A percentile compares a stretch with the other conserved stretches of the same genome.
Evolutionary conservation across 2,113 vertebrate species (phyloP).

Genomic region (Craseonycteris thonglongyai): DNA sequence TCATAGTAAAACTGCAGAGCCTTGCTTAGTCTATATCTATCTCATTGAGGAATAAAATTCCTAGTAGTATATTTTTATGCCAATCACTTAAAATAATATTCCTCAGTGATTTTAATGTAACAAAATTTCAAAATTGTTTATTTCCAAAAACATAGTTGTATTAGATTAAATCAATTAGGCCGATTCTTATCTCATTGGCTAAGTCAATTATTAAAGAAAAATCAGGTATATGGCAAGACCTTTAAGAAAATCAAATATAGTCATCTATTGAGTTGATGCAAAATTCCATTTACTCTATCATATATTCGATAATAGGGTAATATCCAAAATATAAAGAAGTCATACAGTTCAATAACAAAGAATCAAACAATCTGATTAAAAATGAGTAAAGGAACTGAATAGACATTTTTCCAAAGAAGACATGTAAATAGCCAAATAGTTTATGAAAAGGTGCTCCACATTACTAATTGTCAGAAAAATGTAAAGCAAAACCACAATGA

Average conservation of each 20-base stretch:
- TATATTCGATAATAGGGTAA: neutral
- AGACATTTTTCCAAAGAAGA: neutral
- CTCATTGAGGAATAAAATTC: neutral
- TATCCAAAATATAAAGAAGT: neutral
- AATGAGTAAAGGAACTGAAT: neutral
- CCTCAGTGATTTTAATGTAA: neutral
- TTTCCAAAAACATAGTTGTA: neutral
- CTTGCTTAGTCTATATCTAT: neutral
- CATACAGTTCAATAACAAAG: neutral
- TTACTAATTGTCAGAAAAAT: neutral
- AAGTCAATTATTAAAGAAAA: neutral
- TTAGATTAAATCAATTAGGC: neutral
- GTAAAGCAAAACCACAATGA: neutral
- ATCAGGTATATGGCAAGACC: neutral
- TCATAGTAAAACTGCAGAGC: neutral
- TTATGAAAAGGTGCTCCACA: neutral
- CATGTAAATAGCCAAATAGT: neutral
- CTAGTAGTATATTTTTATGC: neutral
- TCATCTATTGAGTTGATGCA: neutral
- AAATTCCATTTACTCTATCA: neutral
- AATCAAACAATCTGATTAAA: neutral
- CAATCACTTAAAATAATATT: conserved; percentile 3
- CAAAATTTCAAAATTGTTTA: neutral
- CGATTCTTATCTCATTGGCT: neutral
- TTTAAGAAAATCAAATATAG: neutral